Percentiles rank a stretch among this genome's conserved stretches.
Conservation (phyloP, 2,113 vertebrate species). For the Oryzias melastigma region DNA sequence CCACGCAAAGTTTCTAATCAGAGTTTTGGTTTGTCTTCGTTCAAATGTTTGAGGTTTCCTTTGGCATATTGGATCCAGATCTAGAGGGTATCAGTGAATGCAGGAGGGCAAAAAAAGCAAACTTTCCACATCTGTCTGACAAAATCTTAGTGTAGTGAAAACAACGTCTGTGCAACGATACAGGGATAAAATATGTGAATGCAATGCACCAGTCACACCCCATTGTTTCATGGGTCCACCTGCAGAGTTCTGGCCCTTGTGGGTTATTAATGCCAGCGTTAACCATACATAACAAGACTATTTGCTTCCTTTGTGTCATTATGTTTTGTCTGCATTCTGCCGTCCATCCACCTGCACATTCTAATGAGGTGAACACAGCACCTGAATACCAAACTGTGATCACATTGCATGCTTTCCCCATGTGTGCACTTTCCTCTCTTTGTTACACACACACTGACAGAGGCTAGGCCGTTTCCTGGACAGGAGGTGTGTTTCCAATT, state of each 20-base stretch:
- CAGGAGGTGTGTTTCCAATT: constrained; percentile 76
- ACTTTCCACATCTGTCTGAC: not conserved
- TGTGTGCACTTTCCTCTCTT: constrained; percentile 76
- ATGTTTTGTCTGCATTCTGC: constrained; percentile 37
- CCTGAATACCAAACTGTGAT: constrained; percentile 54
- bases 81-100: constrained; percentile 18
- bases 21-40: constrained; percentile 13
- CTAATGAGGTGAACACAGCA: constrained; percentile 60
- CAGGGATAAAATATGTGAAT: not conserved
- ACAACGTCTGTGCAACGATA: not conserved
- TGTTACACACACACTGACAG: constrained; percentile 62
- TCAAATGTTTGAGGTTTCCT: constrained; percentile 54
- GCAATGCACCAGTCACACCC: not conserved
- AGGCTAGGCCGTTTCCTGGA: constrained; percentile 66
- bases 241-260: constrained; percentile 9
- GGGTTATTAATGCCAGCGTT: constrained; percentile 25
- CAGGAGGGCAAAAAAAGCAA: constrained; percentile 6
- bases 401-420: constrained; percentile 60
- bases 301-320: constrained; percentile 34
- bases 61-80: constrained; percentile 30
- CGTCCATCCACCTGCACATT: constrained; percentile 69
- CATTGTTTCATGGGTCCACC: constrained; percentile 23
- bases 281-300: constrained; percentile 21
- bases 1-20: constrained; percentile 28
- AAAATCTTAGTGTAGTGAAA: constrained; percentile 4